Evolutionary conservation across 2,797 vertebrate genomes (phyloP).

Genomic region (Enteromius afrohamiltoni): DNA sequence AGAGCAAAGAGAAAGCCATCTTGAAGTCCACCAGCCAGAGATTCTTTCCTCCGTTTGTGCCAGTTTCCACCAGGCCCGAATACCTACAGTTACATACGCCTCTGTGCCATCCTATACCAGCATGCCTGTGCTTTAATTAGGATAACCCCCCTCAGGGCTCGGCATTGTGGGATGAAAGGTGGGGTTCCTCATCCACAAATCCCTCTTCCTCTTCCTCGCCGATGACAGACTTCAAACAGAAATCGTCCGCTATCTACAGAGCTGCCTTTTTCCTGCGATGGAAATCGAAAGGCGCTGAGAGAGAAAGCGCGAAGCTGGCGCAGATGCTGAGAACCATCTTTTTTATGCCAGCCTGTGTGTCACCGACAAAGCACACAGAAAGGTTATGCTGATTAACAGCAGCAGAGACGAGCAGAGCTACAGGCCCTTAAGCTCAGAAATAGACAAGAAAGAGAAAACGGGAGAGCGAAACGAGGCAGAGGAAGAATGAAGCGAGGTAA

Average conservation of each 20-base stretch:
- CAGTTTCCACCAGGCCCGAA: conserved; percentile 22
- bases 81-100: conserved; percentile 28
- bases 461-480: conserved; percentile 9
- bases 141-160: conserved; percentile 61
- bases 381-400: conserved; percentile 72
- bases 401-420: conserved; percentile 53
- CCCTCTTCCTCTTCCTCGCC: conserved; percentile 60
- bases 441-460: conserved; percentile 63
- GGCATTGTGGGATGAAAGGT: conserved; percentile 72
- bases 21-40: conserved; percentile 31
- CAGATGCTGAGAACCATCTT: conserved; percentile 63
- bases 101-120: conserved; percentile 40
- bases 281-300: conserved; percentile 35
- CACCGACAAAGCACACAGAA: conserved; percentile 62
- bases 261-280: conserved; percentile 58
- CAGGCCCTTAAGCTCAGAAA: conserved; percentile 57
- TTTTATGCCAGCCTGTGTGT: conserved; percentile 61
- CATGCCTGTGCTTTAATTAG: conserved; percentile 53
- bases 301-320: conserved; percentile 58
- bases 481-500: neutral
- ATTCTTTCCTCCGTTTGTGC: conserved; percentile 5
- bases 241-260: conserved; percentile 69
- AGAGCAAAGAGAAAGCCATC: conserved; percentile 65
- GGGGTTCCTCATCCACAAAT: conserved; percentile 48
- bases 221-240: conserved; percentile 77